Percentiles rank a stretch among this genome's conserved stretches.
Conservation (phyloP, 2,888 invertebrate species). For the Halictus quadricinctus region DNA sequence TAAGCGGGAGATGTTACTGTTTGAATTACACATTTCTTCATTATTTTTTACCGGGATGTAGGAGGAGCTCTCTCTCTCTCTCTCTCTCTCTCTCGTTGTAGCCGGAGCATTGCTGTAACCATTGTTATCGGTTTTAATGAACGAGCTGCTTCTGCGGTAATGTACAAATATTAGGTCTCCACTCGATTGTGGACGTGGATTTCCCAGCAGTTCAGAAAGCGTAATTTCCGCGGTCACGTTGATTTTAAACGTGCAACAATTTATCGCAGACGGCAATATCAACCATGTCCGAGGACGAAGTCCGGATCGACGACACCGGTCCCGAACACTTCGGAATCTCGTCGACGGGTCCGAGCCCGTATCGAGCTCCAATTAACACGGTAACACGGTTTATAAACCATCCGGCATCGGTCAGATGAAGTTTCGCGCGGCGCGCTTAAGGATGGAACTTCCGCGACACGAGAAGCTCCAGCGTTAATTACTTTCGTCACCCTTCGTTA, state of each 20-base stretch:
- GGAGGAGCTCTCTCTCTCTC: background rate
- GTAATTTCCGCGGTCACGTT: too few species aligned
- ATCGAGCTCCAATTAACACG: slow-evolving; percentile 29
- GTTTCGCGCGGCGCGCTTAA: slow-evolving; percentile 23
- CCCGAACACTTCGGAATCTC: background rate
- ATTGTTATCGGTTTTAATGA: background rate
- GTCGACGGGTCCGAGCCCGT: background rate
- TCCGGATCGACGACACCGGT: background rate
- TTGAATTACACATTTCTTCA: background rate
- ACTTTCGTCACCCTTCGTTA: slow-evolving; percentile 39
- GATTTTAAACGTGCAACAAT: background rate
- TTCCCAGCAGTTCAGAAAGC: too few species aligned
- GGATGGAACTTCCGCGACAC: slow-evolving; percentile 27
- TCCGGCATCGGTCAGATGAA: slow-evolving; percentile 45
- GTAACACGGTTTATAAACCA: slow-evolving; percentile 41
- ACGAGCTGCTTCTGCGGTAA: background rate
- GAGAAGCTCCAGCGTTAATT: slow-evolving; percentile 56
- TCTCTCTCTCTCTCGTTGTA: background rate
- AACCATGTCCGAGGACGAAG: background rate
- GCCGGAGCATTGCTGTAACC: background rate
- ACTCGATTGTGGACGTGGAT: background rate
- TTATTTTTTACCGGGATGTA: background rate
- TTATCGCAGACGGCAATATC: background rate
- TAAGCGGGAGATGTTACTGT: background rate
- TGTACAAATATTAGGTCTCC: background rate